phyloP scores from a whole-genome alignment of 2,113 vertebrate species.

The Ochotona curzoniae region DNA sequence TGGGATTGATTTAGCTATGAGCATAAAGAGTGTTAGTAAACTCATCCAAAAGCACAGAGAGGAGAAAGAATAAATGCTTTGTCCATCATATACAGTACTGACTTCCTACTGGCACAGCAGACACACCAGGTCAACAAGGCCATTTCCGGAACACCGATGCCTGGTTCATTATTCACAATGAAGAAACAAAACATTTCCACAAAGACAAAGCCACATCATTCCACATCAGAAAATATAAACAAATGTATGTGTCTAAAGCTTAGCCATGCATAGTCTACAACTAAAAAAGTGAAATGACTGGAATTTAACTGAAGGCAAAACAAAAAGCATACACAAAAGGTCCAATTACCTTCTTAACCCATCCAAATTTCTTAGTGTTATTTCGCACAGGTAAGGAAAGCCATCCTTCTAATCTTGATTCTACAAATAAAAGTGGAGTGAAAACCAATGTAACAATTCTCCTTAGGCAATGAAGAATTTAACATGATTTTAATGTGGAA shows the following conservation, averaged over 20 bases:
- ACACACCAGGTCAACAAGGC: neutral
- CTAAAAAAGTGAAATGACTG: neutral
- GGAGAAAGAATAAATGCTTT: neutral
- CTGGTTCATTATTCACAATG: constrained; percentile 1
- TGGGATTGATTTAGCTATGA: constrained; percentile 9
- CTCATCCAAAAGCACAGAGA: neutral
- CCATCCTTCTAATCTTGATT: constrained; percentile 97
- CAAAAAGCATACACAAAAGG: neutral
- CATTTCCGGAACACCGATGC: constrained; percentile 17
- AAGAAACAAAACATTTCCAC: neutral
- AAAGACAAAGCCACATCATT: constrained; percentile 5
- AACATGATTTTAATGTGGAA: constrained; percentile 49
- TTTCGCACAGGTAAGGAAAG: constrained; percentile 97
- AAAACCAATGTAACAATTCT: constrained; percentile 11
- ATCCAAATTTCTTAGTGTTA: constrained; percentile 98
- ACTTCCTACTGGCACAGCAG: constrained; percentile 31
- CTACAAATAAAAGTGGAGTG: constrained; percentile 81
- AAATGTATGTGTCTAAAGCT: neutral
- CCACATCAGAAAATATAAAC: neutral
- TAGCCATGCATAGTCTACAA: neutral
- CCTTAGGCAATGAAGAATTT: constrained; percentile 23
- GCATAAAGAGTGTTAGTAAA: neutral
- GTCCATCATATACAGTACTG: neutral
- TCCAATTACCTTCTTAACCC: constrained; percentile 94
- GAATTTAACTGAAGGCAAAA: neutral